Evolutionary conservation across 1,140 invertebrate species (phyloP).

Genomic region (Drosophila takahashii): DNA sequence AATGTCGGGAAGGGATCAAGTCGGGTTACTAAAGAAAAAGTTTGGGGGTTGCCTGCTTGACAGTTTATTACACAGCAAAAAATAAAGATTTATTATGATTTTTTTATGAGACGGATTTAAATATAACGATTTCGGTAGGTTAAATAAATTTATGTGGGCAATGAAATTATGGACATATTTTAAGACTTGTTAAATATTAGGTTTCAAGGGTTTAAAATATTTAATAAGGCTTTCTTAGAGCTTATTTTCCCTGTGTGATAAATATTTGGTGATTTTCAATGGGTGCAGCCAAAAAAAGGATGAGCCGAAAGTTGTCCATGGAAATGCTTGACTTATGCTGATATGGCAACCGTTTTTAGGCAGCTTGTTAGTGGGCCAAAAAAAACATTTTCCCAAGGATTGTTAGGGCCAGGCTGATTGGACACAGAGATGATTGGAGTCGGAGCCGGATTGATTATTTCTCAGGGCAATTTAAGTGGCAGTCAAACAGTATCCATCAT

Average conservation of each 20-base stretch:
- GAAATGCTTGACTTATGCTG: slow-evolving; percentile 37
- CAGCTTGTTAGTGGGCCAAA: slow-evolving; percentile 29
- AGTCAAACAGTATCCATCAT: slow-evolving; percentile 15
- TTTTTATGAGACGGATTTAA: background rate
- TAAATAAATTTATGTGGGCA: too few species aligned
- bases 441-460: slow-evolving; percentile 45
- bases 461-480: slow-evolving; percentile 44
- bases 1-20: slow-evolving; percentile 27
- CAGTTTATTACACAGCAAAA: slow-evolving; percentile 14
- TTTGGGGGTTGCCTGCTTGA: slow-evolving; percentile 25
- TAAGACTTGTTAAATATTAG: too few species aligned
- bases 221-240: too few species aligned
- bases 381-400: slow-evolving; percentile 16
- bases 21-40: background rate
- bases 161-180: too few species aligned
- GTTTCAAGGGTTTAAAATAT: too few species aligned
- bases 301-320: background rate
- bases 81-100: background rate
- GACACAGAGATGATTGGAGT: slow-evolving; percentile 38
- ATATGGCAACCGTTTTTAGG: slow-evolving; percentile 45
- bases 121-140: too few species aligned
- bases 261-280: background rate
- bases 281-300: slow-evolving; percentile 4
- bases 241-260: background rate
- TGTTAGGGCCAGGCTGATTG: slow-evolving; percentile 28